Evolutionary conservation across 2,888 invertebrate genomes (phyloP).

Genomic region (Mythimna lalbum): DNA sequence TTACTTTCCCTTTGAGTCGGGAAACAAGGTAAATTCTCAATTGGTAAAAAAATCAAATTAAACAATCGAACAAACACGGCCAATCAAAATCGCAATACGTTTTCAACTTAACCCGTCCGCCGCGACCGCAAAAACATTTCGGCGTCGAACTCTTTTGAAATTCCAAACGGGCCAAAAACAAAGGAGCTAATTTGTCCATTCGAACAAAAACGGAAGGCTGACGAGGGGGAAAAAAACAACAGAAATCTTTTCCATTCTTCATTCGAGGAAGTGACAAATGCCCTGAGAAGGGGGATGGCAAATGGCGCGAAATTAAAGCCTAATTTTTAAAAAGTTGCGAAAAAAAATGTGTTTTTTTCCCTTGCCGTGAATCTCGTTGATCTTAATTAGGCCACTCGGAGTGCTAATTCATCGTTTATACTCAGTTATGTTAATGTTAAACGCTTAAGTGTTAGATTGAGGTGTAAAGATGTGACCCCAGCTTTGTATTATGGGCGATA

Average conservation of each 20-base stretch:
- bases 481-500: conserved; percentile 56
- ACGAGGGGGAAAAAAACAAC: conserved; percentile 67
- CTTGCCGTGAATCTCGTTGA: conserved; percentile 44
- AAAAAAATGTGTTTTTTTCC: conserved; percentile 51
- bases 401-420: conserved; percentile 69
- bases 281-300: conserved; percentile 63
- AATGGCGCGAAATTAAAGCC: conserved; percentile 73
- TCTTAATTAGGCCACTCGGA: conserved; percentile 66
- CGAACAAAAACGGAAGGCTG: conserved; percentile 64
- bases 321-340: conserved; percentile 66
- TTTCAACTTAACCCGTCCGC: conserved; percentile 59
- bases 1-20: conserved; percentile 52
- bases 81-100: conserved; percentile 59
- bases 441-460: conserved; percentile 62
- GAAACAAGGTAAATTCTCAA: conserved; percentile 45
- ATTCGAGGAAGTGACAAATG: conserved; percentile 74
- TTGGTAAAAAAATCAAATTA: conserved; percentile 53
- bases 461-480: conserved; percentile 64
- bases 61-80: conserved; percentile 55
- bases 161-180: conserved; percentile 68
- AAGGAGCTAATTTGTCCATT: conserved; percentile 79
- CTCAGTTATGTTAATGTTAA: conserved; percentile 67
- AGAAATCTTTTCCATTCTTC: conserved; percentile 70
- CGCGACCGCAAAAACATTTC: conserved; percentile 63
- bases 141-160: conserved; percentile 71